These are phyloP conservation scores for Apomyelois bistriatella DNA, from an alignment of 2,888 invertebrate species.

Conservation along the genomic window DNA sequence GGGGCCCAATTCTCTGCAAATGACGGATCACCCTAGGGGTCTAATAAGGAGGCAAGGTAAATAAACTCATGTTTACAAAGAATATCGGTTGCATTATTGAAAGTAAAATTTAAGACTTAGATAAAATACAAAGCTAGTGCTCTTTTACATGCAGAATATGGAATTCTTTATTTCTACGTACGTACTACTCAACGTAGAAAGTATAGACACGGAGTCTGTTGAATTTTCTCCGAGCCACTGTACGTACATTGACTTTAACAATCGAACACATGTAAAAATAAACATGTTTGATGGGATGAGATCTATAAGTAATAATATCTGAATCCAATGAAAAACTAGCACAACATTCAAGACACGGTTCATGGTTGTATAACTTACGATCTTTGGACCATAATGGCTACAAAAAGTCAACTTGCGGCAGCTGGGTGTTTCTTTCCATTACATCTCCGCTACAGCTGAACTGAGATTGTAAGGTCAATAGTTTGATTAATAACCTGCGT, in stretches of 20 bases:
- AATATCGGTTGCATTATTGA: neutral
- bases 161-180: neutral
- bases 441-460: neutral
- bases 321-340: neutral
- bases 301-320: no score
- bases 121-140: no score
- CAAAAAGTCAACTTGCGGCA: neutral
- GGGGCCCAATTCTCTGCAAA: constrained; percentile 32
- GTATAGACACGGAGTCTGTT: neutral
- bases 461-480: constrained; percentile 2
- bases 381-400: neutral
- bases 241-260: constrained; percentile 3
- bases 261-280: neutral
- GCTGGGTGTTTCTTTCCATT: neutral
- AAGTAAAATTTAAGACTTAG: no score
- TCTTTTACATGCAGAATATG: neutral
- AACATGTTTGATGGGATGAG: no score
- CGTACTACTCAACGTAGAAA: neutral
- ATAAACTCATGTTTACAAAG: neutral
- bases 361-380: neutral
- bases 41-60: constrained; percentile 13
- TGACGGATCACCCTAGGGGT: constrained; percentile 37
- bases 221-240: neutral
- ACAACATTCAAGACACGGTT: neutral
- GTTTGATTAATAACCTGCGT: neutral